Evolutionary conservation across 2,797 vertebrate genomes (phyloP).

Genomic region (Leucoraja ocellata): DNA sequence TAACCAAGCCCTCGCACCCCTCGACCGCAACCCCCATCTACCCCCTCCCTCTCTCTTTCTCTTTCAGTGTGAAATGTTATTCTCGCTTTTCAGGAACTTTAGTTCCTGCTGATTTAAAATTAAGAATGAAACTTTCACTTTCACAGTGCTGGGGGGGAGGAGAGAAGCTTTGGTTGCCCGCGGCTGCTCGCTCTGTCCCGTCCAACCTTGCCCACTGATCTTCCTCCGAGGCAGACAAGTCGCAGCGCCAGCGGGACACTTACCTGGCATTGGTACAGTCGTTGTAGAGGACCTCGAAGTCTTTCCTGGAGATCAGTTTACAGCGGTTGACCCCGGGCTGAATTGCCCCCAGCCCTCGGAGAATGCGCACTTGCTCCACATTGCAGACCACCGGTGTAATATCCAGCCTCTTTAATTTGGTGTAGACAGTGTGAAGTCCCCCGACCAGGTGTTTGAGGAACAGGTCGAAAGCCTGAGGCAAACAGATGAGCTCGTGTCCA

Average conservation of each 20-base stretch:
- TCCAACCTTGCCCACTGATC: neutral
- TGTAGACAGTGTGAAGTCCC: conserved; percentile 96
- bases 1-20: no score
- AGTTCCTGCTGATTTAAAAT: neutral
- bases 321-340: conserved; percentile 97
- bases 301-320: conserved; percentile 95
- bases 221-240: no score
- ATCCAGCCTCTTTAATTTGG: conserved; percentile 97
- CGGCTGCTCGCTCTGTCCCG: neutral
- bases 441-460: conserved; percentile 98
- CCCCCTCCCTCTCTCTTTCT: no score
- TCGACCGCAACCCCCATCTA: no score
- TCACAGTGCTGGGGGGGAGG: neutral
- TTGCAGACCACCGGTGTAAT: conserved; percentile 98
- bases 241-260: conserved; percentile 42
- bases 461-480: conserved; percentile 96
- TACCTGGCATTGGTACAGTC: conserved; percentile 98
- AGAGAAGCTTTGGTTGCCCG: neutral
- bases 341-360: conserved; percentile 92
- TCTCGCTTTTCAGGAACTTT: neutral
- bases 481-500: conserved; percentile 94
- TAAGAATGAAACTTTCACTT: neutral
- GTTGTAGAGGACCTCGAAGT: conserved; percentile 98
- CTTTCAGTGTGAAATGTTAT: neutral
- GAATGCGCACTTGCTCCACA: conserved; percentile 97